Evolutionary conservation across 1,140 invertebrate genomes (phyloP).

Genomic region (Metaphire vulgaris): DNA sequence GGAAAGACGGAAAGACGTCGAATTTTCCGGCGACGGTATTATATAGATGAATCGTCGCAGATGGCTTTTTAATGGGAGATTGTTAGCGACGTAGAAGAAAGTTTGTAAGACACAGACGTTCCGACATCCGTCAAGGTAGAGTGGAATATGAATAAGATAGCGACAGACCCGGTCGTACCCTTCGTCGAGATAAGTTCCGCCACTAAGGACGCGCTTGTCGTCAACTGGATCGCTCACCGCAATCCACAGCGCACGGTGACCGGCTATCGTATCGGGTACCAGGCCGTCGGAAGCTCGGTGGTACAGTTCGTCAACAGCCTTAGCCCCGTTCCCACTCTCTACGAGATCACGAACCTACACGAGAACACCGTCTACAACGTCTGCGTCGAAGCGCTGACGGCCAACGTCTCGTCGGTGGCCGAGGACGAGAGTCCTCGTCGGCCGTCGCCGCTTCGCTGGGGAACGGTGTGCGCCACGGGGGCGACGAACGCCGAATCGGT

Average conservation of each 20-base stretch:
- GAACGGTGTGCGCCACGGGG: constrained; percentile 18
- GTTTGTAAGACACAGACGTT: too few species aligned
- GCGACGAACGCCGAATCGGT: constrained; percentile 27
- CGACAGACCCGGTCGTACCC: neutral
- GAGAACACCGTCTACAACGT: constrained; percentile 18
- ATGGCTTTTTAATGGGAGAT: too few species aligned
- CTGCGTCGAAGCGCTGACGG: neutral
- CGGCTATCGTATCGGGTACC: neutral
- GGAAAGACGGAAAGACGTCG: too few species aligned
- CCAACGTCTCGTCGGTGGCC: neutral
- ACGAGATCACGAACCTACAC: constrained; percentile 19
- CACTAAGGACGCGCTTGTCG: neutral
- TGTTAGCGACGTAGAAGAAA: too few species aligned
- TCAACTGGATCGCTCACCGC: neutral
- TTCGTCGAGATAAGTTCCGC: neutral
- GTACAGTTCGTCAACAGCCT: neutral
- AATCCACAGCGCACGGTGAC: neutral
- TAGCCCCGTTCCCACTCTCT: neutral
- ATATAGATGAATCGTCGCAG: too few species aligned
- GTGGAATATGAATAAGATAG: too few species aligned
- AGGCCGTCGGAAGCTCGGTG: neutral
- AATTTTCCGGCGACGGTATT: too few species aligned
- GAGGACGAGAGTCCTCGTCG: neutral
- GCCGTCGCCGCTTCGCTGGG: neutral
- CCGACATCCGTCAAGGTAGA: too few species aligned